Percentiles rank a stretch among this genome's conserved stretches.
Conservation (phyloP, 2,113 vertebrate genomes). For the Crotalus tigris region DNA sequence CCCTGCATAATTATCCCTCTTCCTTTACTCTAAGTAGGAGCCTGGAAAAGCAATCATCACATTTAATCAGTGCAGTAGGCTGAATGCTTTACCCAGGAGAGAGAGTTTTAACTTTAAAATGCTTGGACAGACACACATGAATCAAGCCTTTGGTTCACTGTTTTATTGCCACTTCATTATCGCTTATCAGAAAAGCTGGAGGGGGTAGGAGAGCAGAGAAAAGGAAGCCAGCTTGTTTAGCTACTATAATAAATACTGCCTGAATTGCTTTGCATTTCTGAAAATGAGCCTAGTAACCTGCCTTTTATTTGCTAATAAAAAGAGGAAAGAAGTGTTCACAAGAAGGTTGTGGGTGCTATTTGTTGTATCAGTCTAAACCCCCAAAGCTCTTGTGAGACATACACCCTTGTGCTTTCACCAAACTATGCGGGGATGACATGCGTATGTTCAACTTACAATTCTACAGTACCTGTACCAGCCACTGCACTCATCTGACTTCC, state of each 20-base stretch:
- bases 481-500: too few species aligned
- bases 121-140: neutral
- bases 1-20: neutral
- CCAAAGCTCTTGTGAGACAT: neutral
- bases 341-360: neutral
- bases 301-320: neutral
- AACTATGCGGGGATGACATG: too few species aligned
- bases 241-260: neutral
- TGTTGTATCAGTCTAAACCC: neutral
- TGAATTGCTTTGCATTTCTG: neutral
- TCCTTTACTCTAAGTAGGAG: neutral
- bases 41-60: neutral
- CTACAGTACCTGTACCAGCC: too few species aligned
- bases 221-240: neutral
- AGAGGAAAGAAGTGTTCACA: neutral
- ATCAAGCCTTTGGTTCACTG: neutral
- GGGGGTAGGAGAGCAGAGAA: neutral
- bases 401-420: neutral
- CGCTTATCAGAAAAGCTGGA: neutral
- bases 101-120: neutral
- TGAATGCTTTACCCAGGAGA: neutral
- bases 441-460: too few species aligned
- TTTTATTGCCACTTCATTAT: neutral
- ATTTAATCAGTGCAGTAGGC: neutral
- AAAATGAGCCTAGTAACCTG: neutral